A percentile compares a stretch with the other conserved stretches of the same genome.
Evolutionary conservation across 2,113 vertebrate species (phyloP).

Genomic region (Chaetura pelagica): DNA sequence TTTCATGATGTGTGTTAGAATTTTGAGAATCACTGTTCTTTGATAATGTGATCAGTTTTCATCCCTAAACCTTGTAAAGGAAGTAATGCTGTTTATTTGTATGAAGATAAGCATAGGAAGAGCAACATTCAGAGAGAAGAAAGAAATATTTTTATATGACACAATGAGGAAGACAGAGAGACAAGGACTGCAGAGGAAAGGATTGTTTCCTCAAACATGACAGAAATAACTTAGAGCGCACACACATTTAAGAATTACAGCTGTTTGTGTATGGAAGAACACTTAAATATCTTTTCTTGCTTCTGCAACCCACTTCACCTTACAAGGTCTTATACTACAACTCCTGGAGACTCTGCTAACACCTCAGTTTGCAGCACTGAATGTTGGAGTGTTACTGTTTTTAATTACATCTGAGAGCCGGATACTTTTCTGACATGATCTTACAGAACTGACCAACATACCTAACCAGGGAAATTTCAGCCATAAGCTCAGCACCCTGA

Average conservation of each 20-base stretch:
- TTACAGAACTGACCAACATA: background rate
- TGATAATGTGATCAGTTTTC: background rate
- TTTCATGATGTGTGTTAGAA: background rate
- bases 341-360: background rate
- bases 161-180: background rate
- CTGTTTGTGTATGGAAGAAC: slow-evolving; percentile 23
- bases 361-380: background rate
- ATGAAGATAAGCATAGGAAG: background rate
- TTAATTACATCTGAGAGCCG: background rate
- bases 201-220: background rate
- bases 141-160: background rate
- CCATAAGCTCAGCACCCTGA: fast-evolving
- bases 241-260: background rate
- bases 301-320: background rate
- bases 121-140: background rate
- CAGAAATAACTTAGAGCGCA: background rate
- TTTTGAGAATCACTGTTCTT: background rate
- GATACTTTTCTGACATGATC: background rate
- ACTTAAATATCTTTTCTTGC: background rate
- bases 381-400: background rate
- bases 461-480: background rate
- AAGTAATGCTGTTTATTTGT: background rate
- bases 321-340: background rate
- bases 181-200: background rate
- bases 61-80: background rate